These are phyloP conservation scores for Frankliniella intonsa DNA, from an alignment of 2,888 invertebrate species.

Conservation along the genomic window DNA sequence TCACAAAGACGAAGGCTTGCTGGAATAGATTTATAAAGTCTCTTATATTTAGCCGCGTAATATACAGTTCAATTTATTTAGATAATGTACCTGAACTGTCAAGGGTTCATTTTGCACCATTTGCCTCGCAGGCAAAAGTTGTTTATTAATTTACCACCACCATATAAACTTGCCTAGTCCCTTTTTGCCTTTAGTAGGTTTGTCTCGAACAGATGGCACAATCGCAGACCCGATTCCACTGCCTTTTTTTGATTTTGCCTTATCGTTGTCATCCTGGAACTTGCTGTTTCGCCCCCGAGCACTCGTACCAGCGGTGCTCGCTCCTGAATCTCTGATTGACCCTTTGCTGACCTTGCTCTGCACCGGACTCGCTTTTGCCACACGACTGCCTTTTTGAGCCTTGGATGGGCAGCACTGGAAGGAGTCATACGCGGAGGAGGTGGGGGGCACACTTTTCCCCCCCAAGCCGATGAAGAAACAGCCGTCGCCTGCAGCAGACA, in stretches of 20 bases:
- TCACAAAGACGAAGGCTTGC: not conserved
- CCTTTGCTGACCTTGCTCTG: constrained; percentile 47
- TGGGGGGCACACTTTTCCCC: constrained; percentile 72
- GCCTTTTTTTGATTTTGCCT: constrained; percentile 42
- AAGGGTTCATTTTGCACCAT: not conserved
- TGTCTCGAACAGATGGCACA: constrained; percentile 34
- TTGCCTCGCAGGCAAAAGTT: not conserved
- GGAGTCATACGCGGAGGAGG: constrained; percentile 74
- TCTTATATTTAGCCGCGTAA: not conserved
- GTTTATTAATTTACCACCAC: constrained; percentile 60
- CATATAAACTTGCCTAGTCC: constrained; percentile 80
- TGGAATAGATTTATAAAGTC: not conserved
- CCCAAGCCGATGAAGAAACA: constrained; percentile 95
- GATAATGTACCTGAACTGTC: not conserved
- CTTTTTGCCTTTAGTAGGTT: constrained; percentile 60
- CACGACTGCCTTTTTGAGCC: constrained; percentile 71
- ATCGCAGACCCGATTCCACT: not conserved
- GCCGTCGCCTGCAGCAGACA: constrained; percentile 81
- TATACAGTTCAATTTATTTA: not conserved
- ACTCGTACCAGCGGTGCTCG: constrained; percentile 41
- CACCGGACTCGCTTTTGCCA: constrained; percentile 58
- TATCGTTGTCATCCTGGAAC: constrained; percentile 32
- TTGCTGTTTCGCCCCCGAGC: constrained; percentile 42
- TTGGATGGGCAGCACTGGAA: constrained; percentile 90
- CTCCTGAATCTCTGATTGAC: constrained; percentile 35